Base-by-base conservation (phyloP, 53 echinoderm and acorn worm genomes). In the Actinopyga echinites region DNA sequence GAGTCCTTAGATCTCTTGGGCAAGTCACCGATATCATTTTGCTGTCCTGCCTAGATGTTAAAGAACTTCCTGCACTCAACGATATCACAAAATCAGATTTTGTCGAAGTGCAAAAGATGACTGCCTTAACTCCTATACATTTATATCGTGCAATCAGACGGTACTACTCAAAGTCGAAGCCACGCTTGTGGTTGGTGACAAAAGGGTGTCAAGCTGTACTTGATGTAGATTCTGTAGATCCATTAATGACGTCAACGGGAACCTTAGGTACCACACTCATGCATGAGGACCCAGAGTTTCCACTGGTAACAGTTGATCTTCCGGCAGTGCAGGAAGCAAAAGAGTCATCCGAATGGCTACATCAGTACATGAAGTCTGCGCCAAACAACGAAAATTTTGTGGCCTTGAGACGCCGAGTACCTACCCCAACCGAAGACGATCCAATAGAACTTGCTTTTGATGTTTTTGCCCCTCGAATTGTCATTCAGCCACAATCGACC, bases 231-330 rank as follows among this genome's bases (percentile, higher is more conserved):
- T 85, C 91, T 19, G 91, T 93, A 17, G 91, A 95, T 60, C 95
- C 95, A 15, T 84, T 95, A 82, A 92, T 94, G 91, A 90, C 97
- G n/a, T 79, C 92, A 11, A 93, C 94, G 19, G 80, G 89, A 28
- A 92, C 97, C 42, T 87, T 96, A 28, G 90, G 92, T 56, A 64
- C 92, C 34, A 96, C 97, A 22, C 88, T 96, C 22, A 92, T 96
- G 92, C 97, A 96, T 64, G 97, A 96, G 82, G 93, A 96, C 75
- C 94, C 94, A 53, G 97, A 96, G 75, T 94, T 94, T 34, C 92
- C 90, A 20, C 82, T 94, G 2, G 92, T 92, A 23, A 96, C 93
- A 5, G 86, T 96, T 4, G 97, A 96, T 73, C 83, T 96, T 2
- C 95, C 95, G 28, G 86, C 91, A 35, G 22, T 79, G 71, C 89